Evolutionary conservation across 2,113 vertebrate species (phyloP).

Genomic region (Acrocephalus arundinaceus): DNA sequence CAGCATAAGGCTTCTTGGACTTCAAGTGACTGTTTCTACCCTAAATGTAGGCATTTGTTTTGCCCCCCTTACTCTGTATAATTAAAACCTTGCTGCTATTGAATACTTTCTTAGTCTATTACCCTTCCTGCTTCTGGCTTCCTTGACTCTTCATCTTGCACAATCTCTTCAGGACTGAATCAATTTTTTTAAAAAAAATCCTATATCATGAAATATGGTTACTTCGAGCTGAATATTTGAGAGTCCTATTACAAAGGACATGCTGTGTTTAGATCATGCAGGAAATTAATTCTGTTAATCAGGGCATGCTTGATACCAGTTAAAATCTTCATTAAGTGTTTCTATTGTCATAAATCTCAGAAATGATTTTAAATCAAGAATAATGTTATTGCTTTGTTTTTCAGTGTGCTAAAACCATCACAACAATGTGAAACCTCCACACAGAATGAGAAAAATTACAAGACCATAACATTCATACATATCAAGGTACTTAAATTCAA

Average conservation of each 20-base stretch:
- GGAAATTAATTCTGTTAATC: constrained; percentile 47
- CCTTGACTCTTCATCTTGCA: background rate
- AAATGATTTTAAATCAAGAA: constrained; percentile 16
- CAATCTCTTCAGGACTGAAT: background rate
- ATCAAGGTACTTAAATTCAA: background rate
- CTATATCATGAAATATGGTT: background rate
- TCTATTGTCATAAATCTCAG: constrained; percentile 6
- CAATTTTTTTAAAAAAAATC: background rate
- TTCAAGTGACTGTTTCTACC: background rate
- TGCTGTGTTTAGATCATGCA: background rate
- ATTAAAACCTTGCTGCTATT: background rate
- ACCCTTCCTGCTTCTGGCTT: background rate
- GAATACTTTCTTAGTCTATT: background rate
- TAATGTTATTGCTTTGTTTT: background rate
- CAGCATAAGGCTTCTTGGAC: background rate
- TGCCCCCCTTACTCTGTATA: fast-evolving
- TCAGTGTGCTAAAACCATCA: background rate
- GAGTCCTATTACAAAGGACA: constrained; percentile 11
- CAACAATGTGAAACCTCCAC: background rate
- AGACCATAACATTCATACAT: background rate
- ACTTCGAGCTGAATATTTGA: background rate
- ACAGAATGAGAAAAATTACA: background rate
- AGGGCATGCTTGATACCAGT: background rate
- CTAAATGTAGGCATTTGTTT: background rate
- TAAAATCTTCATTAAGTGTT: constrained; percentile 9